Conservation (phyloP, 2,888 invertebrate species). For the Trypoxylon attenuatum region DNA sequence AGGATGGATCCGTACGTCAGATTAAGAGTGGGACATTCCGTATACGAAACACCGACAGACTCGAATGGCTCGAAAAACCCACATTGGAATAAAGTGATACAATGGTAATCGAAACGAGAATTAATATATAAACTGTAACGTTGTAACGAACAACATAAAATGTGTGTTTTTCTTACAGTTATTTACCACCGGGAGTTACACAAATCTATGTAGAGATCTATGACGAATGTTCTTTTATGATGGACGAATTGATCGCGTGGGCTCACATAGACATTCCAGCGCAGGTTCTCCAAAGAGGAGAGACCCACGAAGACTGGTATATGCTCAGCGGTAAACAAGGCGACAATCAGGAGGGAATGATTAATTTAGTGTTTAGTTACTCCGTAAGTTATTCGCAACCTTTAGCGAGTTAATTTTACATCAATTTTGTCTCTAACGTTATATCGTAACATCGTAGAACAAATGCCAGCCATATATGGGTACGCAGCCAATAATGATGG, state of each 20-base stretch:
- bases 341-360: slow-evolving; percentile 93
- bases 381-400: slow-evolving; percentile 77
- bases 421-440: not conserved
- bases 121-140: too few species aligned
- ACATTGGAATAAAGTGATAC: slow-evolving; percentile 96
- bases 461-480: slow-evolving; percentile 74
- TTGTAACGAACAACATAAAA: not conserved
- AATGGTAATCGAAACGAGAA: slow-evolving; percentile 81
- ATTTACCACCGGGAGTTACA: slow-evolving; percentile 91
- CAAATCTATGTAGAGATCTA: slow-evolving; percentile 94
- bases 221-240: slow-evolving; percentile 97
- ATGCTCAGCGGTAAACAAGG: slow-evolving; percentile 95
- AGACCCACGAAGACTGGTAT: slow-evolving; percentile 97
- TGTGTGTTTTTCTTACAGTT: slow-evolving; percentile 75
- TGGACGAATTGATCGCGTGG: slow-evolving; percentile 98
- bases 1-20: slow-evolving; percentile 98
- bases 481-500: slow-evolving; percentile 81
- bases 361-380: slow-evolving; percentile 92
- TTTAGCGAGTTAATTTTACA: not conserved
- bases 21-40: slow-evolving; percentile 92
- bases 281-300: slow-evolving; percentile 83
- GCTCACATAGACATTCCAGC: slow-evolving; percentile 91
- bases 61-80: slow-evolving; percentile 96
- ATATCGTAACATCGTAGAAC: slow-evolving; percentile 38
- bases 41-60: slow-evolving; percentile 97